These are phyloP conservation scores for Alentia gelatinosa DNA, from an alignment of 2,888 invertebrate species.

Conservation along the genomic window DNA sequence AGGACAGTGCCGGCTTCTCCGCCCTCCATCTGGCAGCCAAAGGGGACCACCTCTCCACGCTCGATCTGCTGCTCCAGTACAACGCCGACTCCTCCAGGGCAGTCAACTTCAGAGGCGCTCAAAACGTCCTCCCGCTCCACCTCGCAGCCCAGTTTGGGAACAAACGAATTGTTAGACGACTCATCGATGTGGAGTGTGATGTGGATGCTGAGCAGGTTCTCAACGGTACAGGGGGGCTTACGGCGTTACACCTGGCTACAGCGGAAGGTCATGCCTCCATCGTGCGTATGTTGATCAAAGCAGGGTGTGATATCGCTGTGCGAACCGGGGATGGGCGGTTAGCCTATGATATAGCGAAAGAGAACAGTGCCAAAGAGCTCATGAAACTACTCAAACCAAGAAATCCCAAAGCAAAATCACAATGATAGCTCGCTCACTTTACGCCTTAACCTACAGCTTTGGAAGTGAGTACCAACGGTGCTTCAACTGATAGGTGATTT, in stretches of 20 bases:
- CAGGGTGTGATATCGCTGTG: constrained; percentile 59
- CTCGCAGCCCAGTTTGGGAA: constrained; percentile 63
- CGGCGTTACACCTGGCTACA: constrained; percentile 63
- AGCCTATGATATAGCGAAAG: constrained; percentile 61
- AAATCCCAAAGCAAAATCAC: constrained; percentile 41
- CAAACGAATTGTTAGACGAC: constrained; percentile 53
- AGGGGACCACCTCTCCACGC: constrained; percentile 61
- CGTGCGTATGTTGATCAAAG: constrained; percentile 57
- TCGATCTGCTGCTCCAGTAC: constrained; percentile 66
- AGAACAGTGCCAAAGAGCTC: constrained; percentile 55
- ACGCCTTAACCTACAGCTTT: background rate
- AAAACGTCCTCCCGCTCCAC: constrained; percentile 62
- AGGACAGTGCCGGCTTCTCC: constrained; percentile 67
- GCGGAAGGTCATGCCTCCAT: constrained; percentile 59
- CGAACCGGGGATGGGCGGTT: constrained; percentile 61
- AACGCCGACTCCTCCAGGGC: constrained; percentile 67
- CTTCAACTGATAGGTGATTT: constrained; percentile 10
- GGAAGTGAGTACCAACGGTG: background rate
- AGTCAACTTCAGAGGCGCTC: constrained; percentile 61
- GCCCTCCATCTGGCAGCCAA: constrained; percentile 67
- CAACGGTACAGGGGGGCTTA: constrained; percentile 61
- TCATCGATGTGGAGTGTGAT: constrained; percentile 59
- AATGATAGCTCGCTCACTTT: constrained; percentile 26
- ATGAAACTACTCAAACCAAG: constrained; percentile 38
- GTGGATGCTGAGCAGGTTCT: constrained; percentile 62